Conservation (phyloP, 2,113 vertebrate genomes). For the Rhinogobius similis region DNA sequence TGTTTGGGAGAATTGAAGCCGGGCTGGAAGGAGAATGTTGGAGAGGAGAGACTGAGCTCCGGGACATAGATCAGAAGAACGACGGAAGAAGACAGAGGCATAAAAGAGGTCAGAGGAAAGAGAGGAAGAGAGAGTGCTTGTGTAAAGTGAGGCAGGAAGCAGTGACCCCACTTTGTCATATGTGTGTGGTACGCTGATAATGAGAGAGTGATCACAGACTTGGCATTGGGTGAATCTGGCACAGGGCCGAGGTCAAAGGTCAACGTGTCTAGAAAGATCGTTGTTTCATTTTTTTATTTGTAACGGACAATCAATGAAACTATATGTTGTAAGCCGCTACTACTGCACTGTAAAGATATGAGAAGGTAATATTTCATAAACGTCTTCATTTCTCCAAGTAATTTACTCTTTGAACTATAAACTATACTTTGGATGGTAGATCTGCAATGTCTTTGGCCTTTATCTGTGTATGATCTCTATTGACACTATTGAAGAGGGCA, state of each 20-base stretch:
- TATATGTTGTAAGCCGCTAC: not conserved
- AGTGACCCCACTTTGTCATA: constrained; percentile 66
- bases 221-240: constrained; percentile 31
- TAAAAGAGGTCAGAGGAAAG: constrained; percentile 70
- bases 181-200: constrained; percentile 49
- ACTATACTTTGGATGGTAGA: not conserved
- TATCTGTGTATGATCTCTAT: not conserved
- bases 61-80: constrained; percentile 55
- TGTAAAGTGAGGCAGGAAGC: constrained; percentile 53
- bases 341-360: not conserved
- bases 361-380: not conserved
- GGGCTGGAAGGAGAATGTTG: constrained; percentile 89
- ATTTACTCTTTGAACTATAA: not conserved
- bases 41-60: constrained; percentile 71
- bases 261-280: constrained; percentile 8
- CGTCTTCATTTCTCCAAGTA: not conserved
- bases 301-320: not conserved
- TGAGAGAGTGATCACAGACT: constrained; percentile 40
- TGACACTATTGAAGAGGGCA: not conserved
- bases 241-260: constrained; percentile 30
- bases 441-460: not conserved
- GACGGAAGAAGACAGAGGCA: constrained; percentile 34
- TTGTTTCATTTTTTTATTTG: not conserved
- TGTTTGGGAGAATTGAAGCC: constrained; percentile 89
- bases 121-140: constrained; percentile 59